phyloP scores from a whole-genome alignment of 2,113 vertebrate genomes.

The Osmerus eperlanus region DNA sequence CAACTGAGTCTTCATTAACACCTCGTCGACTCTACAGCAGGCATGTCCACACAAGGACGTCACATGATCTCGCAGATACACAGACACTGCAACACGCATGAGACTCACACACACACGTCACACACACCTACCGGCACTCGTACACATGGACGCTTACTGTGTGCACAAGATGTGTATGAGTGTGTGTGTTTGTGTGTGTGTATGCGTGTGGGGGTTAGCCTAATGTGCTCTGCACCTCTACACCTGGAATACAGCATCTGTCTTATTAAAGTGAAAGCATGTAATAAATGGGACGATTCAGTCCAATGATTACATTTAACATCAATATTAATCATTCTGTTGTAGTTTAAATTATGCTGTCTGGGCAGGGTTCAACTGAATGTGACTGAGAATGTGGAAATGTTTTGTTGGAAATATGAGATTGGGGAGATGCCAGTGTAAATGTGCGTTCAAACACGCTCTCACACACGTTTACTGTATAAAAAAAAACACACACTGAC shows the following conservation, averaged over 20 bases:
- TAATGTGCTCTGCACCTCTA: background rate
- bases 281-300: background rate
- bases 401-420: too few relatives aligned
- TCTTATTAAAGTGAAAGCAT: background rate
- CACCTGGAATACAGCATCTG: background rate
- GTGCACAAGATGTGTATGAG: background rate
- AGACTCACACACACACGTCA: background rate
- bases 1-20: background rate
- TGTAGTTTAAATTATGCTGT: background rate
- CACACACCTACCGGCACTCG: background rate
- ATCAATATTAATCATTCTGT: background rate
- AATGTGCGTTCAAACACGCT: too few relatives aligned
- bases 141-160: background rate
- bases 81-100: background rate
- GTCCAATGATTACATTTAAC: background rate
- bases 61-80: background rate
- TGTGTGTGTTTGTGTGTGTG: background rate
- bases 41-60: background rate
- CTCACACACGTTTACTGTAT: background rate
- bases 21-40: background rate
- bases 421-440: too few relatives aligned
- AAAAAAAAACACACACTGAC: conserved; percentile 3
- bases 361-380: too few relatives aligned
- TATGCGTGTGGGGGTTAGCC: background rate
- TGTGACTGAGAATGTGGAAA: too few relatives aligned